Evolutionary conservation across 1,140 invertebrate genomes (phyloP), one percentile per base, ranked within the genome.

Genomic region (Meloidogyne hapla): DNA sequence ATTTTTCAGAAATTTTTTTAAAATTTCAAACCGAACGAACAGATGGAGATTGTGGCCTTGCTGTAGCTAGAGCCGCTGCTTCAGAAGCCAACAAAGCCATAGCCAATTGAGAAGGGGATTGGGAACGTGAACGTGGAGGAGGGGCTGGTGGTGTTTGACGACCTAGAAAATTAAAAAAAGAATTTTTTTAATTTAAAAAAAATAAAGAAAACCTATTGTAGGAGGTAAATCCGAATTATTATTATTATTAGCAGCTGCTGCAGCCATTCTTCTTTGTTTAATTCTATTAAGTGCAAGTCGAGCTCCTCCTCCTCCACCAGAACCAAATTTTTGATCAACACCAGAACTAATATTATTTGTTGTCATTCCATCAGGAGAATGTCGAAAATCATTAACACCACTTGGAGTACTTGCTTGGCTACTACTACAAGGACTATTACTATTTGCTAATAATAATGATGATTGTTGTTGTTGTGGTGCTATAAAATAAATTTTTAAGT

Each of bases 101-200:
- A 18, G 74, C 74, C 28, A 78, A 33, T 26, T 78, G 77, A 2
- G 77, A 63, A 10, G 77, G 77, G 6, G 67, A 75, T 64, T 79
- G 76, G 13, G 77, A 78, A 28, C 77, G 62, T 10, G 67, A 48
- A 62, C 77, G 77, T n/a, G 48, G 48, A 0, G 18, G 18, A 5
- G 4, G 48, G n/a, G 48, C n/a, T 56, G 48, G 8, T 56, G 48
- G 48, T 56, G 48, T 56, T 56, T 56, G 18, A n/a, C 48, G 48
- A 21, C 48, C 48, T 56, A n/a, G 0, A 8, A 56, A 56, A 45
- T 15, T 15, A 56, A 13, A 42, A 42, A 13, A 13, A 2, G 12
- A 42, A 42, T 42, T 42, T 15, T 42, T 10, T 13, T 42, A 42
- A 42, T 33, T 33, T 13, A 42, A 15, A 42, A 10, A 42, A 42